Percentiles rank a stretch among this genome's conserved stretches.
phyloP scores from a whole-genome alignment of 1,140 invertebrate genomes.

The Mya arenaria region DNA sequence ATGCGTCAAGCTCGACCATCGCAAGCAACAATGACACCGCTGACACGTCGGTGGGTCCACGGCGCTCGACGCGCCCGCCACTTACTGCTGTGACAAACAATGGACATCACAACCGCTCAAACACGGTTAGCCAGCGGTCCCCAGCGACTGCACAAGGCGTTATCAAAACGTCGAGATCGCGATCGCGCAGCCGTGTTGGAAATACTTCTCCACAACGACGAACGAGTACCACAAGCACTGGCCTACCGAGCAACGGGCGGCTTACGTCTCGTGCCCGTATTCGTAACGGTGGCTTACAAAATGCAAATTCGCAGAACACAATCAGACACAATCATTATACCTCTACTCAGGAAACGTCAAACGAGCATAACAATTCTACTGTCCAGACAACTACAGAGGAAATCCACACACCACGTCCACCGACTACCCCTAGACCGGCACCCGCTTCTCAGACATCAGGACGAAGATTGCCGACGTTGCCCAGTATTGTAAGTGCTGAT shows the following conservation, averaged over 20 bases:
- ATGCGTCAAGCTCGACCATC: not conserved
- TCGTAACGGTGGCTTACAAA: conserved; percentile 15
- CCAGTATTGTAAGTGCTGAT: conserved; percentile 47
- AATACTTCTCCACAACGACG: conserved; percentile 19
- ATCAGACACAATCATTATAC: not conserved
- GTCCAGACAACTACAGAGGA: conserved; percentile 25
- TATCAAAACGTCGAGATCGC: not conserved
- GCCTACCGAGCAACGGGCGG: not conserved
- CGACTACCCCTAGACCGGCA: not conserved
- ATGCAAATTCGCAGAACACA: not conserved
- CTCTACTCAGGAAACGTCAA: conserved; percentile 6
- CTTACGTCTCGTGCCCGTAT: conserved; percentile 46
- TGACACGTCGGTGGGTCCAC: not conserved
- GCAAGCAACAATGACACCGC: not conserved
- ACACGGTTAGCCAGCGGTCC: not conserved
- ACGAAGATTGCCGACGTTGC: conserved; percentile 62
- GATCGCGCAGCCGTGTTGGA: not conserved
- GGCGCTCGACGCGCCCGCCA: not conserved
- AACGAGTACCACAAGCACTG: conserved; percentile 12
- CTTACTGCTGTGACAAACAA: conserved; percentile 29
- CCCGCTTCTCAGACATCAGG: not conserved
- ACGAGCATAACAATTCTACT: conserved; percentile 3
- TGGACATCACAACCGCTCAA: not conserved
- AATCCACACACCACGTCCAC: not conserved
- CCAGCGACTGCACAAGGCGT: not conserved